Evolutionary conservation across 2,888 invertebrate species (phyloP), one percentile per base, ranked within the genome.

Genomic region (Mesoligia furuncula): DNA sequence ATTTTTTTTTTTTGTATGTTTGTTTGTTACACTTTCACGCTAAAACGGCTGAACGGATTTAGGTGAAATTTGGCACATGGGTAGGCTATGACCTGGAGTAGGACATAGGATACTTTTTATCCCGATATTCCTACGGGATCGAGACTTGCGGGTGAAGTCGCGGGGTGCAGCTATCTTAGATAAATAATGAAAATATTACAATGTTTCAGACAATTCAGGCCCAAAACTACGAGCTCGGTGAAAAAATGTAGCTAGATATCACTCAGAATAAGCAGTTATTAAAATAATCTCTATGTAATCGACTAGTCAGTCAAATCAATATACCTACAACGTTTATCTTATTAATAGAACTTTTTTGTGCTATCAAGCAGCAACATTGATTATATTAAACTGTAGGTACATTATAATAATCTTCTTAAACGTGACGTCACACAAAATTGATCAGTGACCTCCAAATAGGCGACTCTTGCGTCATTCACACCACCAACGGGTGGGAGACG

Each of bases 401-500:
- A 24, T 31, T 31, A 42, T 15, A 20, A 57, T 48, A 54, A 57
- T 73, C n/a, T 31, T 31, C 45, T 59, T 20, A 6, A 42, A 31
- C 13, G 31, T 79, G 45, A 83, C 67, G 62, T 79, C 79, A 72
- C 36, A 39, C 15, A 7, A 70, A 45, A 54, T 66, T 67, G 31
- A 68, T 68, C 45, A 20, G 36, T 20, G 45, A 48, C 48, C 31
- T 64, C n/a, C 73, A 64, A 15, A 20, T 11, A 24, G 31, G 39
- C 66, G 24, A 74, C 17, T 42, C 15, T 73, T 80, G 62, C 84
- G 17, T 83, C 84, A 80, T 54, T 36, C 36, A 27, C 6, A 15
- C 31, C 27, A 64, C 20, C 27, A 54, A 20, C 5, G 45, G 17
- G 45, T 54, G 36, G 24, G 7, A 51, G 54, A 57, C 48, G 48